Evolutionary conservation across 1,140 invertebrate species (phyloP), one percentile per base, ranked within the genome.

Genomic region (Tribolium castaneum): DNA sequence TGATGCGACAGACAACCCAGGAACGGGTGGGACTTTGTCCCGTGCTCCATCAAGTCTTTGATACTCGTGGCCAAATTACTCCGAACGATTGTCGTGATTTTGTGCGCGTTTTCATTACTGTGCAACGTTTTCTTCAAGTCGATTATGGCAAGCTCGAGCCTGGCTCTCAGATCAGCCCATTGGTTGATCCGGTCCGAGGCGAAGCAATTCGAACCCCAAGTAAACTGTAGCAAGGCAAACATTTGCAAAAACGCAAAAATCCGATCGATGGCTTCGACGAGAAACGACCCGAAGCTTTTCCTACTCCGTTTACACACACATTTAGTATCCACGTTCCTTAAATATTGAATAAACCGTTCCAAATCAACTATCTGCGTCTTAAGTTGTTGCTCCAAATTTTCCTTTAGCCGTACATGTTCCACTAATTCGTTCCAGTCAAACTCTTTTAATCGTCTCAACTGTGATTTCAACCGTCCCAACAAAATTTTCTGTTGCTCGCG

Each of bases 341-440:
- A 72, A 86, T 99, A 99, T 78, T 35, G 9, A 35, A 66, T 35
- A 66, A 66, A 66, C 59, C 97, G 91, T 87, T 99, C 98, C 85
- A 99, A 90, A 87, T 99, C 98, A 52, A 92, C 91, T 70, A 99
- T 96, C 87, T 99, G 98, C 7, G 96, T 96, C 87, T 98, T 98
- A 6, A 99, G 88, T 87, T 99, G 98, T 49, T 89, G 90, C 2
- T 99, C 97, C 14, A 98, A 86, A 85, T 97, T 94, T 84, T 98
- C 97, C 87, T 99, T 99, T 90, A 98, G 97, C 85, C 97, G 95
- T 73, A 97, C 90, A 10, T 96, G 96, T 81, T 96, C 97, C 1
- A 98, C 93, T 84, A 98, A 93, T 90, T 98, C 89, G 1, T 90
- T 89, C 34, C 90, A 88, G 0, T 19, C 39, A 35, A 72, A 72